Base-by-base conservation (phyloP, 2,888 invertebrate species). In the Nysson spinosus region DNA sequence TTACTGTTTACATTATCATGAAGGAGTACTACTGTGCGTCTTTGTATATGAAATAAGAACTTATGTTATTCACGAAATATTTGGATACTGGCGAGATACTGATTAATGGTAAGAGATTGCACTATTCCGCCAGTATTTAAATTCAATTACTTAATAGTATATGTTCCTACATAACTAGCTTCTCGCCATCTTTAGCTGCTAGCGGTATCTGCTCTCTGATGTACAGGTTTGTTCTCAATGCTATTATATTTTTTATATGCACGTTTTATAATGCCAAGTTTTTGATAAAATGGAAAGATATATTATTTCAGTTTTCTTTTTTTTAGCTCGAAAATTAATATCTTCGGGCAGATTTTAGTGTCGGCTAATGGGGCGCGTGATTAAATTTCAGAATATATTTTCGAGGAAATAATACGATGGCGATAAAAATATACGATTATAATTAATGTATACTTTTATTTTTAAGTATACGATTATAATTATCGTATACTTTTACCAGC, bases 151-250 rank as follows among this genome's bases (percentile, higher is more conserved):
- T 68, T 70, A 67, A 69, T 72, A 76, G 71, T 76, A 70, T 75
- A 78, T 70, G 79, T 78, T 79, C 76, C 76, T 79, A 78, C 64
- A 69, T 71, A 78, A 62, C 63, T 67, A 78, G 78, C 76, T 76
- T 78, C 39, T 60, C 74, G 62, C 65, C 60, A 63, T 77, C 52
- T 62, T 62, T 73, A 75, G 56, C 57, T 51, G 70, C 55, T 70
- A 56, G 63, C 72, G 62, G 42, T 57, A 75, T 62, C 39, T 50
- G 51, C 61, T 63, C 44, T 57, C 28, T 32, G 44, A 68, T 60
- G 62, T 72, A 77, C 57, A 74, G 57, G 75, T 64, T 75, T 69
- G 72, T 75, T 77, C 75, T 64, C 72, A 70, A 72, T 70, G 78
- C 65, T 64, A 70, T 51, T 35, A 17, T 60, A 49, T 42, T 52